A percentile compares a stretch with the other conserved stretches of the same genome.
These are phyloP conservation scores for Apodemus sylvaticus DNA, from an alignment of 2,113 vertebrate genomes.

Conservation along the genomic window DNA sequence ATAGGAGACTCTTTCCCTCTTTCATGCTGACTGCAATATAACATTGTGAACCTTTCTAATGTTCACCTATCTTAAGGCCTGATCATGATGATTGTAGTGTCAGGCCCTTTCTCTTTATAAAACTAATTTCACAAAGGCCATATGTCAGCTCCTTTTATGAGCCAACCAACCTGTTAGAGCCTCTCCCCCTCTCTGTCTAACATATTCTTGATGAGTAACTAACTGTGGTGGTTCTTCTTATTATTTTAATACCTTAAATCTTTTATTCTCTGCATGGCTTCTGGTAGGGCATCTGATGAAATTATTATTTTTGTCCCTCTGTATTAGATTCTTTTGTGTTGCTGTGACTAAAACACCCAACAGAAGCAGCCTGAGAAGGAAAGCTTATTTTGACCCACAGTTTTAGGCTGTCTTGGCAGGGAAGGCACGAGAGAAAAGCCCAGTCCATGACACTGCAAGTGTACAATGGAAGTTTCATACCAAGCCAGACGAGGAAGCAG, in stretches of 20 bases:
- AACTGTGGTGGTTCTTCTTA: neutral
- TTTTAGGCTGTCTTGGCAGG: neutral
- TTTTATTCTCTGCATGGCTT: neutral
- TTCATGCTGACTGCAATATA: too few relatives aligned
- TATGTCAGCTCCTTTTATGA: neutral
- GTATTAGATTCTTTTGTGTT: neutral
- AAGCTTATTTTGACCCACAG: neutral
- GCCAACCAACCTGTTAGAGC: neutral
- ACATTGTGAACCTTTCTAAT: too few relatives aligned
- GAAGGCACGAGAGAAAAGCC: neutral
- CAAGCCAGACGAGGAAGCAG: neutral
- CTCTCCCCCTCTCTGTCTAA: neutral
- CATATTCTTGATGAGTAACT: neutral
- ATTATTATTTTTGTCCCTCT: neutral
- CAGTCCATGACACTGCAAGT: neutral
- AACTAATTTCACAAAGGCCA: neutral
- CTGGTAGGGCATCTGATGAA: neutral
- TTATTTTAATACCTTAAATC: neutral
- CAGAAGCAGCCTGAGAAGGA: neutral
- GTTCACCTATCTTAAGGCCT: too few relatives aligned
- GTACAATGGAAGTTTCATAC: neutral
- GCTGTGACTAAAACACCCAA: neutral
- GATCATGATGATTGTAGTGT: too few relatives aligned
- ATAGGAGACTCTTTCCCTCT: too few relatives aligned
- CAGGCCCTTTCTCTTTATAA: too few relatives aligned